These are phyloP conservation scores for Ophiothrix spiculata DNA, from an alignment of 35 echinoderm and acorn worm genomes.

Conservation along the genomic window DNA sequence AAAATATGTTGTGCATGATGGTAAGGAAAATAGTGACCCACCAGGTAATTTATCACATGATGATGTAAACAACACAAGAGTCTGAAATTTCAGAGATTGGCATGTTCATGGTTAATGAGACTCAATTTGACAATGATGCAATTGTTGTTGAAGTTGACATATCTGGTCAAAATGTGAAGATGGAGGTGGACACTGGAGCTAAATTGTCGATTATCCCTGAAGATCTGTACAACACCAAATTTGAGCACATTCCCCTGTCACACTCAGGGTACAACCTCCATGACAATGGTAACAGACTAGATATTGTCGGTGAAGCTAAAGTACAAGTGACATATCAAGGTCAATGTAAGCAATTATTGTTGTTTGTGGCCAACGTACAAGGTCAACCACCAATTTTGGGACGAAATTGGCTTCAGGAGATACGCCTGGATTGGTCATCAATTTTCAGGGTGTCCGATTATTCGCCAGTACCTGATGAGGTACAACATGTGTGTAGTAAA, in stretches of 20 bases:
- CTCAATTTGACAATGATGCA: conserved; percentile 7
- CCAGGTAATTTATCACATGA: not conserved
- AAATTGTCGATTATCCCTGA: conserved; percentile 41
- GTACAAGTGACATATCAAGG: not conserved
- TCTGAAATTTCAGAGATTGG: not conserved
- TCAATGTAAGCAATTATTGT: not conserved
- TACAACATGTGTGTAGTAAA: not conserved
- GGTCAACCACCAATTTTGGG: not conserved
- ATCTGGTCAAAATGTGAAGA: not conserved
- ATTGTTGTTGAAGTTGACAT: conserved; percentile 5
- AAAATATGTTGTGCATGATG: no score
- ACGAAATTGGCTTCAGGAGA: not conserved
- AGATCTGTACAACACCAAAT: not conserved
- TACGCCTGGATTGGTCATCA: conserved; percentile 20
- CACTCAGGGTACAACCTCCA: not conserved
- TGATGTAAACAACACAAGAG: not conserved
- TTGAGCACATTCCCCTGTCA: not conserved
- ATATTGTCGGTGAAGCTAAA: not conserved
- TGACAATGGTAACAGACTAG: not conserved
- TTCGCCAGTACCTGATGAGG: not conserved
- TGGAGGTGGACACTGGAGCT: conserved; percentile 55
- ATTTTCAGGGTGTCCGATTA: not conserved
- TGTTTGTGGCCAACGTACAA: not conserved
- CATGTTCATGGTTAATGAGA: not conserved
- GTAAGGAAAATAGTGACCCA: not conserved